Evolutionary conservation across 2,113 vertebrate genomes (phyloP), one percentile per base, ranked within the genome.

Genomic region (Dascyllus trimaculatus): DNA sequence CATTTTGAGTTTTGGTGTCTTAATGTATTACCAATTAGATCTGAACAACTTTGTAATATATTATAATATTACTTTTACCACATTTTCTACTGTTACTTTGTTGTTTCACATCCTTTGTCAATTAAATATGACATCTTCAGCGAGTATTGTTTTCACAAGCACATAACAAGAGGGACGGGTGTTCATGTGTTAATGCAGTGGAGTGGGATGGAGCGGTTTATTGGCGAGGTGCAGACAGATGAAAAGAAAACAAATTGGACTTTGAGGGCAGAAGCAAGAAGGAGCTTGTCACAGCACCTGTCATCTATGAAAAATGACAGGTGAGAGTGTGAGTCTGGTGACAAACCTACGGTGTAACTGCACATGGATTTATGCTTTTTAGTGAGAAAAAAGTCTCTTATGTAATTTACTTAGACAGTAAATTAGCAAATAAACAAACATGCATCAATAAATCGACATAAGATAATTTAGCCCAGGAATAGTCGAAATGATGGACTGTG

Each of bases 401-500:
- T 85, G 77, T 56, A 26, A 54, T 51, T 58, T n/a, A n/a, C n/a
- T n/a, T 67, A 18, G 48, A 82, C 63, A 82, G 75, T 69, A 78
- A 82, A 88, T 54, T 13, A 38, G 59, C 65, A 54, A 69, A 77
- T 71, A 75, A 88, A 89, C 62, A 82, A 70, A 75, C 64, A 49
- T 15, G n/a, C 48, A 26, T 78, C 81, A 69, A 91, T 84, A 83
- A 81, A 90, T 91, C 85, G 83, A 51, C 21, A 43, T 46, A 13
- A 71, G 52, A 85, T 82, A 57, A 76, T 84, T 85, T 82, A 56
- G 81, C 65, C 66, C 71, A 63, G 85, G 82, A 84, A 43, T 19
- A 88, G 63, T 88, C 80, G 77, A 73, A 80, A 85, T 88, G 78
- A 92, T 85, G 81, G 79, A 91, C 72, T 77, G 71, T 57, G 73